Percentiles rank a stretch among this genome's conserved stretches.
Evolutionary conservation across 2,888 invertebrate genomes (phyloP).

Genomic region (Phasia obesa): DNA sequence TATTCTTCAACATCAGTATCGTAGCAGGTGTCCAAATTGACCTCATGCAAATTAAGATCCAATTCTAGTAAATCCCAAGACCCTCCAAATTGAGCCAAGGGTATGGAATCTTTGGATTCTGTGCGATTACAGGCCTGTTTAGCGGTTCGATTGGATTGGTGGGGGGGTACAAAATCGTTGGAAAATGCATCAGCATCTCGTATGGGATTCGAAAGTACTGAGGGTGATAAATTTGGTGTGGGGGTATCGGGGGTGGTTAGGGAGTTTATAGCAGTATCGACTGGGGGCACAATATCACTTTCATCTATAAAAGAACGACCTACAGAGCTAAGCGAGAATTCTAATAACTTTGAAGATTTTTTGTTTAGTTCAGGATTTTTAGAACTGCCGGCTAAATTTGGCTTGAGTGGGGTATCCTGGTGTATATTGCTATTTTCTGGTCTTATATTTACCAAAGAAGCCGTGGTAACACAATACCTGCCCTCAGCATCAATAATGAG

Average conservation of each 20-base stretch:
- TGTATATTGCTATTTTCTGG: conserved; percentile 53
- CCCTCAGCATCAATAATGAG: conserved; percentile 68
- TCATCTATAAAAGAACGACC: conserved; percentile 82
- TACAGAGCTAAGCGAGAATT: conserved; percentile 82
- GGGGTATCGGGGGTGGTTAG: conserved; percentile 87
- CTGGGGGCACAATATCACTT: conserved; percentile 70
- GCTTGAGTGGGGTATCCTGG: not conserved
- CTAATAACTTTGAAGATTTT: conserved; percentile 76
- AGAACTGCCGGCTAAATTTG: not conserved
- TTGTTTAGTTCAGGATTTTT: not conserved
- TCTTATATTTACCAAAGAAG: conserved; percentile 51
- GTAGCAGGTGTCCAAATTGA: conserved; percentile 86
- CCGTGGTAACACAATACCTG: conserved; percentile 61
- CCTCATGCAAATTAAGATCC: conserved; percentile 85
- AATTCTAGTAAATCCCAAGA: conserved; percentile 86
- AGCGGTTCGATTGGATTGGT: conserved; percentile 5
- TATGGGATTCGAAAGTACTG: conserved; percentile 77
- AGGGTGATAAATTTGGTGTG: conserved; percentile 85
- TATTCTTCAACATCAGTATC: conserved; percentile 86
- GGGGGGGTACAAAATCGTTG: conserved; percentile 84
- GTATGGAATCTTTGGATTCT: conserved; percentile 71
- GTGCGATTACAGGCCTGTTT: conserved; percentile 18
- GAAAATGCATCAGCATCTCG: conserved; percentile 85
- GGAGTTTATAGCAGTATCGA: conserved; percentile 74
- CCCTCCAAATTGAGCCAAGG: conserved; percentile 83